Base-by-base conservation (phyloP, 23 tunicate genomes). In the Corella eumyota region DNA sequence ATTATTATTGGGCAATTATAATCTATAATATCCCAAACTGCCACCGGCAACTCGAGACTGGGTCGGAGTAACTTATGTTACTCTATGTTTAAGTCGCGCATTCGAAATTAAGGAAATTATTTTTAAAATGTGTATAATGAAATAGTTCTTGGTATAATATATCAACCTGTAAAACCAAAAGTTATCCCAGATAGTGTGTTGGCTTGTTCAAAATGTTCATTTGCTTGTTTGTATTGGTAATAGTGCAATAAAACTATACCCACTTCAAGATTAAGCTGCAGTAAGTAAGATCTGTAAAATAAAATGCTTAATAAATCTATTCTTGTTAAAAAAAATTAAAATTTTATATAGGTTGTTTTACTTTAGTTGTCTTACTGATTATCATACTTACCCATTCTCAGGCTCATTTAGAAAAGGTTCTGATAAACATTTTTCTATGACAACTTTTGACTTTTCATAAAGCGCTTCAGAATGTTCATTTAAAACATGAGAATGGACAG, bases 181-280 rank as follows among this genome's bases (percentile, higher is more conserved):
- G 46, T 35, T 15, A 86, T 59, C 3, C 80, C 95, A 0, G 64
- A 24, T 30, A 74, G 15, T 50, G 63, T 50, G 25, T 52, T 64
- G 3, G 95, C 85, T 17, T 59, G 28, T 40, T 70, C 62, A 66
- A 86, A 86, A 66, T 78, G 69, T 64, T 59, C 65, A 34, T 77
- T 64, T 15, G 86, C 79, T 31, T 64, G 53, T 66, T 77, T 77
- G 54, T 86, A 86, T 45, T 86, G 79, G 36, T 86, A 77, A 77
- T 65, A 86, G 34, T 58, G 48, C 7, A 86, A 71, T 40, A 79
- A 57, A 9, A 49, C 33, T 21, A 77, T 53, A 17, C 95, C 95
- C 30, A 52, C 65, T 47, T 86, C 95, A 49, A 86, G 34, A 47
- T 78, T 71, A 25, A 71, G 33, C 61, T 86, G 95, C 1, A 86